These are phyloP conservation scores for Leptobrachium ailaonicum DNA, from an alignment of 2,113 vertebrate species.

Conservation along the genomic window DNA sequence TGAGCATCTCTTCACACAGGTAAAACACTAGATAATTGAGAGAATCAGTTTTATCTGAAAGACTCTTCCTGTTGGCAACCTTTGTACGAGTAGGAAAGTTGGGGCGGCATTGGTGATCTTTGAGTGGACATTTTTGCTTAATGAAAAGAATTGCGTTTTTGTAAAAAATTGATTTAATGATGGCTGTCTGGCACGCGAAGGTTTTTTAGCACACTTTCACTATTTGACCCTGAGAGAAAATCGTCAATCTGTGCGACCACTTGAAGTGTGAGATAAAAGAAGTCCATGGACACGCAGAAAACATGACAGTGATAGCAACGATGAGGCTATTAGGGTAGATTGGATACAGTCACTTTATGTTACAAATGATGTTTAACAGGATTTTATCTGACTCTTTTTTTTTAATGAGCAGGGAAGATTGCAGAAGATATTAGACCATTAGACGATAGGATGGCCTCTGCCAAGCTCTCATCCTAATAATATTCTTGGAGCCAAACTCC, in stretches of 20 bases:
- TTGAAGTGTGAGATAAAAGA: slow-evolving; percentile 11
- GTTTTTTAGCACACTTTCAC: neutral
- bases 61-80: neutral
- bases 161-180: neutral
- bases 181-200: neutral
- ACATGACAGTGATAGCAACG: slow-evolving; percentile 27
- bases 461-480: slow-evolving; percentile 36
- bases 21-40: neutral
- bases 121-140: neutral
- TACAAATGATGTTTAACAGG: slow-evolving; percentile 41
- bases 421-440: slow-evolving; percentile 39
- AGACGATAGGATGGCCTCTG: slow-evolving; percentile 20
- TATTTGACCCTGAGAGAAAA: neutral
- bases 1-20: neutral
- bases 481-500: slow-evolving; percentile 14
- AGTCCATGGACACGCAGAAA: slow-evolving; percentile 6
- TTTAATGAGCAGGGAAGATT: slow-evolving; percentile 42
- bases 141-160: neutral
- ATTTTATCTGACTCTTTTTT: slow-evolving; percentile 37
- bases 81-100: neutral
- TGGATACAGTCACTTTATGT: slow-evolving; percentile 39
- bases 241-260: slow-evolving; percentile 12
- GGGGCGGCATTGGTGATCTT: neutral
- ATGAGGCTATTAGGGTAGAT: slow-evolving; percentile 38
- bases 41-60: neutral